phyloP scores from a whole-genome alignment of 2,113 vertebrate species.

The Oceanodroma tethys region DNA sequence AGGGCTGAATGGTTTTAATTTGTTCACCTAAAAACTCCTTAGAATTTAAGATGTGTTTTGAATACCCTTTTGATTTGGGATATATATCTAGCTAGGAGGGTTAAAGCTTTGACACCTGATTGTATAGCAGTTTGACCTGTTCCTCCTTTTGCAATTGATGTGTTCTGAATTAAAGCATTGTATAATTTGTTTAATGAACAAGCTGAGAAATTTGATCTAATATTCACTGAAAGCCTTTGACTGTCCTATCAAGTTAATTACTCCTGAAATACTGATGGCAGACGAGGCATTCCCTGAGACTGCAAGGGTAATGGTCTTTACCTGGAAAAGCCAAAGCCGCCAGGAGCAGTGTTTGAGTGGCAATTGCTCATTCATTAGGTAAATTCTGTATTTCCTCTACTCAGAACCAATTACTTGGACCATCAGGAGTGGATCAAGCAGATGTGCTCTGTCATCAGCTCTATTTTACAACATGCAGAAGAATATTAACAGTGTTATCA shows the following conservation, averaged over 20 bases:
- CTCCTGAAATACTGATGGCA: neutral
- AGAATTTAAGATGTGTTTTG: slow-evolving; percentile 34
- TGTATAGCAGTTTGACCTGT: neutral
- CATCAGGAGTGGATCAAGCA: neutral
- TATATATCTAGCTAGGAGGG: neutral
- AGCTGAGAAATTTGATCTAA: neutral
- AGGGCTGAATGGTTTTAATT: slow-evolving; percentile 30
- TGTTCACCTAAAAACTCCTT: neutral
- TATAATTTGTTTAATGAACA: neutral
- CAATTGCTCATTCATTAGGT: neutral
- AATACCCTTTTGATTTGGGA: neutral
- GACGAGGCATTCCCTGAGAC: neutral
- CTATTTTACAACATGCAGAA: neutral
- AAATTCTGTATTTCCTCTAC: neutral
- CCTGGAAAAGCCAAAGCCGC: neutral
- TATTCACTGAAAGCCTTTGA: neutral
- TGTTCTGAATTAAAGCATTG: neutral
- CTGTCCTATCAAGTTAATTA: neutral
- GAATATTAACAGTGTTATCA: neutral
- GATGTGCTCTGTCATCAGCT: neutral
- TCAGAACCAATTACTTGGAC: neutral
- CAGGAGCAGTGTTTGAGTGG: neutral
- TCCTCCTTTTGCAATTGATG: neutral
- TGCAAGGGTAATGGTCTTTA: neutral
- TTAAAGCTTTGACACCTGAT: neutral